Percentiles rank a stretch among this genome's conserved stretches.
These are phyloP conservation scores for Parnassius orleans DNA, from an alignment of 2,888 invertebrate species.

Conservation along the genomic window DNA sequence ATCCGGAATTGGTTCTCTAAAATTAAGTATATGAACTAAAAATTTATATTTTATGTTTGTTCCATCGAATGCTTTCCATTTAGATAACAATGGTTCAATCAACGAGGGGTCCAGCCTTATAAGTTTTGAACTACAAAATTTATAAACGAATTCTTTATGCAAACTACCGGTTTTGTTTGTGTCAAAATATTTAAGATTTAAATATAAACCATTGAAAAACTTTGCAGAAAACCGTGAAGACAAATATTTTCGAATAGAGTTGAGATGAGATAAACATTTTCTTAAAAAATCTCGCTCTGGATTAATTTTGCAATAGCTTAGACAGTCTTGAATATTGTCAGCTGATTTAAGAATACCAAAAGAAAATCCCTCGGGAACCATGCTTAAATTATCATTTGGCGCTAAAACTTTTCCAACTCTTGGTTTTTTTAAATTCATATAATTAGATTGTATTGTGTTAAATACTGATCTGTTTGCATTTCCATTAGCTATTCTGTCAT, in stretches of 20 bases:
- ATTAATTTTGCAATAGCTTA: constrained; percentile 56
- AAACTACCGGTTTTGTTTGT: constrained; percentile 69
- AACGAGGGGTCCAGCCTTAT: constrained; percentile 69
- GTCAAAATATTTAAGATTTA: constrained; percentile 57
- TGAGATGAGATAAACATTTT: constrained; percentile 69
- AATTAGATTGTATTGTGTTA: constrained; percentile 66
- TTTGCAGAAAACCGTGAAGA: constrained; percentile 50
- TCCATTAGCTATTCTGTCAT: constrained; percentile 58
- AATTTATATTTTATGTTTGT: constrained; percentile 69
- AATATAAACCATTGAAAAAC: constrained; percentile 56
- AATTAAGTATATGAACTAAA: constrained; percentile 73
- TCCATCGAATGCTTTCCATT: constrained; percentile 71
- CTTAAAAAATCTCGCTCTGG: constrained; percentile 59
- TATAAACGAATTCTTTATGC: constrained; percentile 62
- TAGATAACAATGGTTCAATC: constrained; percentile 70
- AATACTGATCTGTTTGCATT: constrained; percentile 51
- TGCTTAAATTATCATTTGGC: constrained; percentile 71
- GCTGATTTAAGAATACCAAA: constrained; percentile 70
- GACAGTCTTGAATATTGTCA: constrained; percentile 68
- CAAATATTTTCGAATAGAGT: constrained; percentile 58
- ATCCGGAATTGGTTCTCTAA: constrained; percentile 58
- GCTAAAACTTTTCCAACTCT: constrained; percentile 62
- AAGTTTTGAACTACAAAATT: constrained; percentile 59
- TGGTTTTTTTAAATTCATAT: constrained; percentile 50
- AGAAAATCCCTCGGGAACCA: constrained; percentile 66